These are phyloP conservation scores for Trypoxylon attenuatum DNA, from an alignment of 2,888 invertebrate genomes.

Conservation along the genomic window DNA sequence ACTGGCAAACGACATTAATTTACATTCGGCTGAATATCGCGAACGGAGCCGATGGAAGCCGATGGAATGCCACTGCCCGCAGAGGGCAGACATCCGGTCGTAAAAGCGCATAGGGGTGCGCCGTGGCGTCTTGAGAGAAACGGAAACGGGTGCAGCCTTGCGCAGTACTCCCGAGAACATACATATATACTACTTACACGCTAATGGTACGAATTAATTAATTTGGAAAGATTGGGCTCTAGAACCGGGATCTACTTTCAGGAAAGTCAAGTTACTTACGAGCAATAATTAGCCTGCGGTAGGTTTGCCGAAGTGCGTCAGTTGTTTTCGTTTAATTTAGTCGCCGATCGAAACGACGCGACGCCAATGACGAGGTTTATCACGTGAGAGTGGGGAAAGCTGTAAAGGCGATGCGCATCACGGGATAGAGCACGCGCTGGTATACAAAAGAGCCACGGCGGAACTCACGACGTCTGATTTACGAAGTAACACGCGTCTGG, in stretches of 20 bases:
- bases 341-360: neutral
- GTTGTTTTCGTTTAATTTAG: slow-evolving; percentile 5
- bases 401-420: slow-evolving; percentile 17
- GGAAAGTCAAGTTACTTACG: neutral
- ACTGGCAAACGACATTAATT: neutral
- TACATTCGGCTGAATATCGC: neutral
- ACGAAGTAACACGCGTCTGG: slow-evolving; percentile 17
- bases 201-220: neutral
- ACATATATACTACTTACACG: too few relatives aligned
- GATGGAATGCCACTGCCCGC: slow-evolving; percentile 44
- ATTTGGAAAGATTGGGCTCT: neutral
- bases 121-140: slow-evolving; percentile 51
- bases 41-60: neutral
- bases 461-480: slow-evolving; percentile 16
- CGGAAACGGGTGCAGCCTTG: slow-evolving; percentile 49
- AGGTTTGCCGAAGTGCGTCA: neutral
- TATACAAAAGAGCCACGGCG: slow-evolving; percentile 3
- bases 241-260: neutral
- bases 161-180: slow-evolving; percentile 28
- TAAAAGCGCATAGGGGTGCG: slow-evolving; percentile 41
- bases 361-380: slow-evolving; percentile 15
- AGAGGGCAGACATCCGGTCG: slow-evolving; percentile 66
- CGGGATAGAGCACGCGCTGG: too few relatives aligned
- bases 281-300: neutral
- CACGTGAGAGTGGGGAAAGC: slow-evolving; percentile 5